Evolutionary conservation across 2,113 vertebrate genomes (phyloP).

Genomic region (Notarius quadriscutis): DNA sequence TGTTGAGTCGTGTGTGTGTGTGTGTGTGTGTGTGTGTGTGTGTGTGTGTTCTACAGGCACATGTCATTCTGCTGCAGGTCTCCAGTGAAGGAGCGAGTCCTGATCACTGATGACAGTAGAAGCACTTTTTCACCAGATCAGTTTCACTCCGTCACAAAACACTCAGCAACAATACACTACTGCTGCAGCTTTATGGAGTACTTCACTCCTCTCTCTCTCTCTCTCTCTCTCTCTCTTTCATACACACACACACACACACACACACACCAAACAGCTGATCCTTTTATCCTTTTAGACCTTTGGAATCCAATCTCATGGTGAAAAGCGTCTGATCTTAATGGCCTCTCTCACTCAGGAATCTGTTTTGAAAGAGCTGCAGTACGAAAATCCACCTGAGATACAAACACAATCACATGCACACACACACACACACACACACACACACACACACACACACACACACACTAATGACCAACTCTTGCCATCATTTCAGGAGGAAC

Average conservation of each 20-base stretch:
- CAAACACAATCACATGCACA: background rate
- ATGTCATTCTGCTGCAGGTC: background rate
- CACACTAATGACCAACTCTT: background rate
- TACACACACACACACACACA: no score
- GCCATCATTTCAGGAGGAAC: background rate
- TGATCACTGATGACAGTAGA: conserved; percentile 20
- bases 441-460: no score
- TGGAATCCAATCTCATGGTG: background rate
- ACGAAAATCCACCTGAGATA: background rate
- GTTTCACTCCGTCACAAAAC: background rate
- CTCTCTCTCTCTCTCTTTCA: no score
- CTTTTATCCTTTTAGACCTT: background rate
- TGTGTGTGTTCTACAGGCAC: conserved; percentile 12
- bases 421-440: no score
- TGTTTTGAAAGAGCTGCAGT: conserved; percentile 1
- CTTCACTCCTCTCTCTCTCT: background rate
- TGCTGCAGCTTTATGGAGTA: background rate
- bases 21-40: no score
- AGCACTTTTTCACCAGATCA: conserved; percentile 13
- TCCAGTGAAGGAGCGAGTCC: background rate
- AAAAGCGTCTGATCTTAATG: background rate
- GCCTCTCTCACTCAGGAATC: conserved; percentile 45
- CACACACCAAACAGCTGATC: background rate
- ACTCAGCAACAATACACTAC: background rate
- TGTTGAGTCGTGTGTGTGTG: no score